phyloP scores from a whole-genome alignment of 2,888 invertebrate species.

The Tiliacea citrago region DNA sequence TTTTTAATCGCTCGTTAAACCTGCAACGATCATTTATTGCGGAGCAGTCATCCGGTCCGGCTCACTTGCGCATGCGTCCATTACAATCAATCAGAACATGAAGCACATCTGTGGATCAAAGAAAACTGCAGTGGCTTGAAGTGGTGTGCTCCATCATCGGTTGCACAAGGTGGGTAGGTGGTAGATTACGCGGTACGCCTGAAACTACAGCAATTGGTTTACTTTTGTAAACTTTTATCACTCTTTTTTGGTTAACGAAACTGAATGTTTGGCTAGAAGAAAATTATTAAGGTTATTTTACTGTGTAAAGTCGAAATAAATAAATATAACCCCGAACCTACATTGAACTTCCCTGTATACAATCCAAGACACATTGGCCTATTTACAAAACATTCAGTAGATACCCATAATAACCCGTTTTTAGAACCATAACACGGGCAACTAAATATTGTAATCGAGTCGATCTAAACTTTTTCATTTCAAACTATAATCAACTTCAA shows the following conservation, averaged over 20 bases:
- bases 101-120: conserved; percentile 52
- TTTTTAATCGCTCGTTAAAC: conserved; percentile 79
- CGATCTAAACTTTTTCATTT: conserved; percentile 11
- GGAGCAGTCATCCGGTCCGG: conserved; percentile 50
- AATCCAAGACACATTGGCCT: background rate
- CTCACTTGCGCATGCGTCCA: conserved; percentile 49
- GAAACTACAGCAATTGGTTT: background rate
- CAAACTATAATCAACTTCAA: conserved; percentile 7
- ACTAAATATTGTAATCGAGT: background rate
- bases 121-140: conserved; percentile 38
- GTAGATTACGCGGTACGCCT: conserved; percentile 20
- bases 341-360: no score
- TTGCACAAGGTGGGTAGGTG: conserved; percentile 24
- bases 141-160: conserved; percentile 30
- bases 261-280: background rate
- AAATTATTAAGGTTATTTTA: background rate
- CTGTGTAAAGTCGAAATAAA: background rate
- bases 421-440: background rate
- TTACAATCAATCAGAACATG: conserved; percentile 60
- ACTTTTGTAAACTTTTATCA: background rate
- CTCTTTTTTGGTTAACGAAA: background rate
- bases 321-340: background rate
- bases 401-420: background rate
- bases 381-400: background rate
- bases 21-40: conserved; percentile 70